Percentiles rank a stretch among this genome's conserved stretches.
These are phyloP conservation scores for Axea sp. DNA, from an alignment of 2,888 invertebrate species.

Conservation along the genomic window DNA sequence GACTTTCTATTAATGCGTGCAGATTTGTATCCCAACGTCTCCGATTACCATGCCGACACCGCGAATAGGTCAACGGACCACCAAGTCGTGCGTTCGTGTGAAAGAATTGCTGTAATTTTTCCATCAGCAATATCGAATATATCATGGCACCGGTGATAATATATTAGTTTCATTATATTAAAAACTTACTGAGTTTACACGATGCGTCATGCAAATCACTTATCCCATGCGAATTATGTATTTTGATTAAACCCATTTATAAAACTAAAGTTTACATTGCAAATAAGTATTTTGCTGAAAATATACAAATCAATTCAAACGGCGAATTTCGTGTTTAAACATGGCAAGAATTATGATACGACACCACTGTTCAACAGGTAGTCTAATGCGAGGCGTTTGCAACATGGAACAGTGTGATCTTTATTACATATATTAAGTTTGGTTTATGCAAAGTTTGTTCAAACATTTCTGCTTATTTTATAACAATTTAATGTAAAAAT, in stretches of 20 bases:
- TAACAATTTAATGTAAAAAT: no score
- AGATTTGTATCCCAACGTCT: constrained; percentile 78
- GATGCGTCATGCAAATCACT: constrained; percentile 29
- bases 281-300: background rate
- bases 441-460: no score
- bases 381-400: constrained; percentile 6
- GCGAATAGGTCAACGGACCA: constrained; percentile 71
- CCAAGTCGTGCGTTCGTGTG: constrained; percentile 66
- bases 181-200: constrained; percentile 40
- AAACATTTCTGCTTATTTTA: no score
- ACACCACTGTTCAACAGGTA: constrained; percentile 10
- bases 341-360: no score
- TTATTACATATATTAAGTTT: no score
- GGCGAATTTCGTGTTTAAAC: no score
- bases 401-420: no score
- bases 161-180: constrained; percentile 68
- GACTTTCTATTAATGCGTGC: constrained; percentile 75
- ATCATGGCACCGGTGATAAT: constrained; percentile 73
- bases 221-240: constrained; percentile 1
- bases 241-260: constrained; percentile 2
- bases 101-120: constrained; percentile 78
- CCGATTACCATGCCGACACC: constrained; percentile 73
- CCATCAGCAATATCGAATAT: constrained; percentile 76
- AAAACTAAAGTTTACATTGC: background rate
- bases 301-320: no score